These are phyloP conservation scores for Misgurnus mizolepis DNA, from an alignment of 2,113 vertebrate genomes.

Conservation along the genomic window DNA sequence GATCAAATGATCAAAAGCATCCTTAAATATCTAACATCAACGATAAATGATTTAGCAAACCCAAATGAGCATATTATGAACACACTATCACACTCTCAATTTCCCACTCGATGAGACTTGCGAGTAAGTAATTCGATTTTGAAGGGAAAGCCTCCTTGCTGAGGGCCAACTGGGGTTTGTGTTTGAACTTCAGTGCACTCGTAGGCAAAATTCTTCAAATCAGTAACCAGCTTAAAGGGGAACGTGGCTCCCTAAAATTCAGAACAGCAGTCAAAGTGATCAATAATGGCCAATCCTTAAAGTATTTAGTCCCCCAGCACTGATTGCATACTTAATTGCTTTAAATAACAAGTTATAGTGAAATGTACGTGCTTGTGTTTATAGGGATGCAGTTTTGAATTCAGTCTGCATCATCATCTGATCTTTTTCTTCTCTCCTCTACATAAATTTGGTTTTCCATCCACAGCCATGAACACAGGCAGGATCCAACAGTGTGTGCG, in stretches of 20 bases:
- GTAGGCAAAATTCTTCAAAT: neutral
- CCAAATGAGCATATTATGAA: neutral
- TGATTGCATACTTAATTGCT: neutral
- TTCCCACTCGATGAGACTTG: neutral
- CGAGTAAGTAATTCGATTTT: neutral
- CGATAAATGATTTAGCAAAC: too few species aligned
- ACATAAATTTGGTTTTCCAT: neutral
- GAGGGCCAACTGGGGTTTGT: neutral
- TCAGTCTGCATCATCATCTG: too few species aligned
- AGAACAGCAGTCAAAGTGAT: too few species aligned
- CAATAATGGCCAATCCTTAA: too few species aligned
- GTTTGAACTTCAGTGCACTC: neutral
- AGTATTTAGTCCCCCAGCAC: too few species aligned
- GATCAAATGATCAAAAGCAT: too few species aligned
- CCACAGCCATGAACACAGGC: conserved; percentile 19
- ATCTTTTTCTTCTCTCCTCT: neutral
- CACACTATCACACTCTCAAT: conserved; percentile 1
- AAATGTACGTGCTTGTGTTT: neutral
- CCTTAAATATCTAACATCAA: too few species aligned
- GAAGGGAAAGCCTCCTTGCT: neutral
- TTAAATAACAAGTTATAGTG: neutral
- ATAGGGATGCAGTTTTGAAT: neutral
- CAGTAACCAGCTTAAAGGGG: neutral
- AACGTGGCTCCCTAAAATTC: too few species aligned
- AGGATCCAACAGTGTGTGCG: conserved; percentile 2